phyloP scores from a whole-genome alignment of 1,140 invertebrate species.

The Drosophila ogumai region DNA sequence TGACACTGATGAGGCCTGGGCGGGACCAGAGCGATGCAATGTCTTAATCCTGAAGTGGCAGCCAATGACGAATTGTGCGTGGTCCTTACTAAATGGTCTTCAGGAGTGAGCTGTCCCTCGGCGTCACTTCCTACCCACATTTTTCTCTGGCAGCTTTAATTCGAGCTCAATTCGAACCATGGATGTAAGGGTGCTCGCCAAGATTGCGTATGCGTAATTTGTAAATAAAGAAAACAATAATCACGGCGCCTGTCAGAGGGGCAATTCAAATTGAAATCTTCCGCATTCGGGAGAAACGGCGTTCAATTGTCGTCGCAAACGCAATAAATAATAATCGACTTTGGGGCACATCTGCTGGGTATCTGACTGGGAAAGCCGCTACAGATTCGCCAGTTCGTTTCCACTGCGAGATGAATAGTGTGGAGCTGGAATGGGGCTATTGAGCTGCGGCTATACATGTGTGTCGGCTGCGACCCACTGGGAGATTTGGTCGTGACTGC shows the following conservation, averaged over 20 bases:
- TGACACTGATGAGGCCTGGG: slow-evolving; percentile 21
- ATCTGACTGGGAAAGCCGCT: slow-evolving; percentile 10
- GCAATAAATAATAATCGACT: slow-evolving; percentile 45
- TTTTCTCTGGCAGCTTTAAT: slow-evolving; percentile 1
- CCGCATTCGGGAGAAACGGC: slow-evolving; percentile 55
- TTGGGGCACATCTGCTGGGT: slow-evolving; percentile 36
- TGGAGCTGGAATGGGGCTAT: slow-evolving; percentile 44
- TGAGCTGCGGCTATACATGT: slow-evolving; percentile 12
- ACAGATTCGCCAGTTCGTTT: slow-evolving; percentile 16
- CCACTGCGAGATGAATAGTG: slow-evolving; percentile 33
- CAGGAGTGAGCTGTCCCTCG: neutral
- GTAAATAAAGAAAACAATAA: slow-evolving; percentile 43
- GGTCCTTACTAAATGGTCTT: neutral
- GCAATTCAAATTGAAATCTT: slow-evolving; percentile 47
- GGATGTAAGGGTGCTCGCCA: slow-evolving; percentile 1
- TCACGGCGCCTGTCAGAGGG: neutral
- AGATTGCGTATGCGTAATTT: slow-evolving; percentile 53
- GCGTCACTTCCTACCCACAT: slow-evolving; percentile 8
- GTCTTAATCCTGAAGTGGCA: slow-evolving; percentile 15
- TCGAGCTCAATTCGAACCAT: slow-evolving; percentile 30
- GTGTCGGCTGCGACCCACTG: slow-evolving; percentile 28
- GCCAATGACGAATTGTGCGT: slow-evolving; percentile 4
- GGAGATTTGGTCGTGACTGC: slow-evolving; percentile 45
- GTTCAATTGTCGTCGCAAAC: slow-evolving; percentile 40
- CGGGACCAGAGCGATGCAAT: slow-evolving; percentile 2